Evolutionary conservation across 2,113 vertebrate genomes (phyloP), one percentile per base, ranked within the genome.

Genomic region (Sturnira hondurensis): DNA sequence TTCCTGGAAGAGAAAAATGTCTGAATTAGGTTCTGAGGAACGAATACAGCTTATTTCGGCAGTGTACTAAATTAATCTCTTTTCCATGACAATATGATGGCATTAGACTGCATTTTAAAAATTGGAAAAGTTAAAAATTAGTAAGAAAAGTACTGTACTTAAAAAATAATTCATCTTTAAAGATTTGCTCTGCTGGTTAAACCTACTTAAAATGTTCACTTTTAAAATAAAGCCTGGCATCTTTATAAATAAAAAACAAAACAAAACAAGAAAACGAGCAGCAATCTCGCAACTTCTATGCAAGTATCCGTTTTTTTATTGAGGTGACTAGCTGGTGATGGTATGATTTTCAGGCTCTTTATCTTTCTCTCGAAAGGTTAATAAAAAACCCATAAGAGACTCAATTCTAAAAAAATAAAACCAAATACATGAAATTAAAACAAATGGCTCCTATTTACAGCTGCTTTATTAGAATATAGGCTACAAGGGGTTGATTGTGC

Each of bases 391-490:
- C 19, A 28, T 28, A 47, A 52, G 16, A 92, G 8, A 86, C 80
- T 91, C 31, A 70, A 83, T 80, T 74, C 7, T 56, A 50, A 76
- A 84, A 89, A 56, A 56, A 81, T 56, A 84, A 83, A 82, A 52
- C n/a, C 43, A 95, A 70, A 15, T 80, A 78, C 11, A 56, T 73
- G 5, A 86, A 86, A 89, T 88, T 83, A 89, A 91, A 96, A 94
- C 50, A 95, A 94, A 95, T 76, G 11, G 0, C 52, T 84, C 2
- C 38, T 77, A 78, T 92, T 96, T 91, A 86, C 3, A 94, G 81
- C 26, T 68, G 22, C 47, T 96, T 74, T 92, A 65, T 83, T 89
- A 67, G 16, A 89, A 68, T 43, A 10, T 36, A 76, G 31, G 9
- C 81, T 93, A 76, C 45, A 86, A 76, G 3, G 24, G 4, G 1